Percentiles rank a stretch among this genome's conserved stretches.
Evolutionary conservation across 2,113 vertebrate species (phyloP).

Genomic region (Gobio gobio): DNA sequence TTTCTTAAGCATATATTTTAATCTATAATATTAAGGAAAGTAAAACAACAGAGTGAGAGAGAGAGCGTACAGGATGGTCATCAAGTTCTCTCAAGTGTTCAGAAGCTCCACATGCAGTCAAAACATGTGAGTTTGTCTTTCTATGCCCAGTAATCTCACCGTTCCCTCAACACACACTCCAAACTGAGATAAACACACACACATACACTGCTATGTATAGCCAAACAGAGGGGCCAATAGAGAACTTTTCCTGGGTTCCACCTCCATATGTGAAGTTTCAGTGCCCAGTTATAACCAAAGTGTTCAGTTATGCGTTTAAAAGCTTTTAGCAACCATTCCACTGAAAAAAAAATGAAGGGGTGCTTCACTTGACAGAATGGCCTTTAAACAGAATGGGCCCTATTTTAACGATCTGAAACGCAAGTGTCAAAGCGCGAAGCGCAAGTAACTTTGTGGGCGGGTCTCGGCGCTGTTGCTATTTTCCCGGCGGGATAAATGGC

Average conservation of each 20-base stretch:
- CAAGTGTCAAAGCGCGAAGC: too few species aligned
- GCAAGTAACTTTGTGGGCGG: too few species aligned
- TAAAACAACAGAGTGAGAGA: background rate
- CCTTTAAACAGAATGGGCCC: too few species aligned
- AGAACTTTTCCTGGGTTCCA: background rate
- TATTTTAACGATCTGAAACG: too few species aligned
- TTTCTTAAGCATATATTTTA: background rate
- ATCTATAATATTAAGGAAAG: background rate
- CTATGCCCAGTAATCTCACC: background rate
- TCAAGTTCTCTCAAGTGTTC: slow-evolving; percentile 1
- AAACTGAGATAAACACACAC: slow-evolving; percentile 19
- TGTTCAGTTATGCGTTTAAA: background rate
- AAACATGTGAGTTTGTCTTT: background rate
- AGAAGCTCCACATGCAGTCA: background rate
- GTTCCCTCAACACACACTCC: slow-evolving; percentile 26
- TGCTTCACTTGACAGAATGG: too few species aligned
- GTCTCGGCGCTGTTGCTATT: too few species aligned
- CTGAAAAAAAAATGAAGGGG: background rate
- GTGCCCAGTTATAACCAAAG: background rate
- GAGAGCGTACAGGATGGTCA: background rate
- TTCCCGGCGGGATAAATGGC: too few species aligned
- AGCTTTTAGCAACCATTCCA: too few species aligned
- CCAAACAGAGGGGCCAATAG: background rate
- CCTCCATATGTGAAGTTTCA: background rate
- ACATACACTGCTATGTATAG: slow-evolving; percentile 2